phyloP scores from a whole-genome alignment of 2,888 invertebrate genomes.

The Morpho helenor region DNA sequence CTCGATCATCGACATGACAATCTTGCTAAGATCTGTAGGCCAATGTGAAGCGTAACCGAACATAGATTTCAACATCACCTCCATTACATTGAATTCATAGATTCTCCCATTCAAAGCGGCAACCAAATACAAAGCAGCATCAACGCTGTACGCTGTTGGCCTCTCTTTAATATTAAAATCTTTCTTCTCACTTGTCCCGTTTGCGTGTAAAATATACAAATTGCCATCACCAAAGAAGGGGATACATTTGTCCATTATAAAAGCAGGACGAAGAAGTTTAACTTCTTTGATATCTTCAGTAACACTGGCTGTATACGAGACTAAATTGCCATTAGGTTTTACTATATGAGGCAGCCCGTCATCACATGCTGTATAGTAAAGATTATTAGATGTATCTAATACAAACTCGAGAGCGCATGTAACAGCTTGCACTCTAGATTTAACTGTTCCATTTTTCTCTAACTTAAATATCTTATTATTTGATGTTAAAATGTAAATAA shows the following conservation, averaged over 20 bases:
- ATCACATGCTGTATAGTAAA: slow-evolving; percentile 52
- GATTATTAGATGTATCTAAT: slow-evolving; percentile 56
- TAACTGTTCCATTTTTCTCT: slow-evolving; percentile 46
- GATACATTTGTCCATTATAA: slow-evolving; percentile 54
- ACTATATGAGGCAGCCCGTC: slow-evolving; percentile 45
- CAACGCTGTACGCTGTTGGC: slow-evolving; percentile 52
- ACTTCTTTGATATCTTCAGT: slow-evolving; percentile 46
- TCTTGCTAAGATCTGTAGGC: slow-evolving; percentile 44
- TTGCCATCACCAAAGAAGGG: slow-evolving; percentile 53
- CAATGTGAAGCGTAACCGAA: slow-evolving; percentile 38
- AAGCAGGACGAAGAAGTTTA: slow-evolving; percentile 51
- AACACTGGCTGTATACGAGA: slow-evolving; percentile 37
- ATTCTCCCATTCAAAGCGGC: slow-evolving; percentile 55
- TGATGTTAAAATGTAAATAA: slow-evolving; percentile 43
- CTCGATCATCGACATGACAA: slow-evolving; percentile 50
- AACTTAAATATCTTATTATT: slow-evolving; percentile 46
- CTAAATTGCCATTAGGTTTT: slow-evolving; percentile 36
- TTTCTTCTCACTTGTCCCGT: slow-evolving; percentile 50
- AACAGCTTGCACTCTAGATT: slow-evolving; percentile 38
- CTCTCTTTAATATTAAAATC: slow-evolving; percentile 45
- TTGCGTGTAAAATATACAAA: slow-evolving; percentile 46
- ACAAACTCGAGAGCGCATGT: slow-evolving; percentile 55
- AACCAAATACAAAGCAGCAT: slow-evolving; percentile 53
- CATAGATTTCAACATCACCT: slow-evolving; percentile 50
- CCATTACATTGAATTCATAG: slow-evolving; percentile 62